Conservation (phyloP, 2,797 vertebrate genomes). For the Adelosebastes latens region DNA sequence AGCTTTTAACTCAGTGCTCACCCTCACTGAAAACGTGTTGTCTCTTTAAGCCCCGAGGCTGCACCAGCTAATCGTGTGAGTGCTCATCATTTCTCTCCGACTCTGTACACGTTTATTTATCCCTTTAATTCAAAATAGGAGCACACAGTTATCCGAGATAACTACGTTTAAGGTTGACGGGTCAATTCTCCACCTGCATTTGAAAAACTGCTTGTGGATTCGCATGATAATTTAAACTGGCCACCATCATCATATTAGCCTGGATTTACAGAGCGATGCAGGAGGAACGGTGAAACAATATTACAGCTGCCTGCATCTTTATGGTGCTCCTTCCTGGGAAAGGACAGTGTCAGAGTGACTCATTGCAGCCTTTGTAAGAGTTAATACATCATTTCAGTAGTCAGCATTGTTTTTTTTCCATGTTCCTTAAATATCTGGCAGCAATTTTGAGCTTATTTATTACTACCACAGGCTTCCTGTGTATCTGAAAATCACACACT, state of each 20-base stretch:
- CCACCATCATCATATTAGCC: not conserved
- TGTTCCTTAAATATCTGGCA: slow-evolving; percentile 42
- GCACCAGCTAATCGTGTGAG: slow-evolving; percentile 29
- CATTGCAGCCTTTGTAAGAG: slow-evolving; percentile 5
- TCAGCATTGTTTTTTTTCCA: slow-evolving; percentile 8
- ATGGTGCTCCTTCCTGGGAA: slow-evolving; percentile 12
- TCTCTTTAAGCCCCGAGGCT: slow-evolving; percentile 30
- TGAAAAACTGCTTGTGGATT: slow-evolving; percentile 2
- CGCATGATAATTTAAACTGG: slow-evolving; percentile 6
- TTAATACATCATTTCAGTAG: slow-evolving; percentile 15
- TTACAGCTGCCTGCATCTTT: slow-evolving; percentile 13
- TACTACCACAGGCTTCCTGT: slow-evolving; percentile 19
- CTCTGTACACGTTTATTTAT: slow-evolving; percentile 29
- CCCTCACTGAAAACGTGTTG: not conserved
- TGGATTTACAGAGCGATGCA: not conserved
- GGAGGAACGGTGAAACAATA: slow-evolving; percentile 24
- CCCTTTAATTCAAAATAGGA: slow-evolving; percentile 24
- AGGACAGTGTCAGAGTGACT: not conserved
- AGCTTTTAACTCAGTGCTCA: slow-evolving; percentile 19
- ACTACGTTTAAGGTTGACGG: slow-evolving; percentile 4
- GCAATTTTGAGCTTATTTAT: slow-evolving; percentile 38
- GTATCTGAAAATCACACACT: slow-evolving; percentile 37
- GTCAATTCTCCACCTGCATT: not conserved
- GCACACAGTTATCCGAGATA: not conserved
- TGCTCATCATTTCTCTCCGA: slow-evolving; percentile 25